These are phyloP conservation scores for Hippocampus zosterae DNA, from an alignment of 2,113 vertebrate species.

Conservation along the genomic window DNA sequence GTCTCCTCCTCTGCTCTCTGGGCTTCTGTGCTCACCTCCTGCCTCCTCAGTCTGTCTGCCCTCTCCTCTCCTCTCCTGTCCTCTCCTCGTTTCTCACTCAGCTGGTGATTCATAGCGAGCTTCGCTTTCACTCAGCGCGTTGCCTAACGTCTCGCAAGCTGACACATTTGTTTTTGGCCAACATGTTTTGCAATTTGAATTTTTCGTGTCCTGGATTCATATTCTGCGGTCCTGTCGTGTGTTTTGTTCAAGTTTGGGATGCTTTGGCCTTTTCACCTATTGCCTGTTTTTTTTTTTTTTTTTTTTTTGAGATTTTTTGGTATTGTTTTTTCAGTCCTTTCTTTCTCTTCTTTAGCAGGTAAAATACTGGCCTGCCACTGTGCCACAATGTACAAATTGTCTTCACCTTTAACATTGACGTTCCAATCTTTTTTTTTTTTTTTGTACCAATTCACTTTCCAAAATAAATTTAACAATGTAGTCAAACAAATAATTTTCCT, in stretches of 20 bases:
- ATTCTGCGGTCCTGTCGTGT: background rate
- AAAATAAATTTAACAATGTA: no score
- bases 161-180: constrained; percentile 7
- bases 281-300: background rate
- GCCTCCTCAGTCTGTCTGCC: constrained; percentile 9
- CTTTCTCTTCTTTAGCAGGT: background rate
- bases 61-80: background rate
- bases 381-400: background rate
- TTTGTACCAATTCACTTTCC: background rate
- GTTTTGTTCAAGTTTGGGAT: background rate
- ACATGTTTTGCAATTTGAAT: background rate
- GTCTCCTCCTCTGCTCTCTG: constrained; percentile 11
- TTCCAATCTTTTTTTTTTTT: background rate
- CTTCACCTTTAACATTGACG: background rate
- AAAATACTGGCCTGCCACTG: background rate
- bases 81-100: constrained; percentile 2
- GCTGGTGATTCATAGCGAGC: constrained; percentile 24
- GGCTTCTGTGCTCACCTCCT: background rate
- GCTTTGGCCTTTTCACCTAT: background rate
- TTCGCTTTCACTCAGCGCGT: constrained; percentile 16
- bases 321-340: background rate
- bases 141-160: constrained; percentile 21
- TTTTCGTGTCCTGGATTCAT: constrained; percentile 6
- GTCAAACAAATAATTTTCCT: no score
- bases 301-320: background rate